These are phyloP conservation scores for Lordiphosa mommai DNA, from an alignment of 1,140 invertebrate species.

Conservation along the genomic window DNA sequence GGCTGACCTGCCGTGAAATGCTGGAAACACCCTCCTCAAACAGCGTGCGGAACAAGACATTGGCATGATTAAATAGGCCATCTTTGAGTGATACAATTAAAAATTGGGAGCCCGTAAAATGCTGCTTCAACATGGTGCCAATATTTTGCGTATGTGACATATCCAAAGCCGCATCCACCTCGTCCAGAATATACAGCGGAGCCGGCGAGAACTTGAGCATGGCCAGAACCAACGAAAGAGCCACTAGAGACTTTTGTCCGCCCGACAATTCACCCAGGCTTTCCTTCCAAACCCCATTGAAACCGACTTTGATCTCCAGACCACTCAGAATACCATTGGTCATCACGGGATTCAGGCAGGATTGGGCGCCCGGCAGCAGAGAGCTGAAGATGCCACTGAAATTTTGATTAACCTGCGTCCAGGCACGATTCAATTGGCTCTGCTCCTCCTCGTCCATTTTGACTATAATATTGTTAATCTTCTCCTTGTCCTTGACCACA, in stretches of 20 bases:
- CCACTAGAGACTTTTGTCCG: conserved; percentile 97
- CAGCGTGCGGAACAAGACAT: conserved; percentile 96
- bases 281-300: conserved; percentile 98
- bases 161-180: conserved; percentile 99
- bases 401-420: conserved; percentile 91
- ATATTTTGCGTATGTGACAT: conserved; percentile 99
- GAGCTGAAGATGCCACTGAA: conserved; percentile 98
- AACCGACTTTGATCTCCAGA: conserved; percentile 94
- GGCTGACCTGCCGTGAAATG: conserved; percentile 85
- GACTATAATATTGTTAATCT: conserved; percentile 90
- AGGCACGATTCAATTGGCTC: conserved; percentile 88
- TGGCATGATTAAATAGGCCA: conserved; percentile 99
- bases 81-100: conserved; percentile 99
- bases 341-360: conserved; percentile 89
- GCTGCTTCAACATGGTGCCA: conserved; percentile 95
- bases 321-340: conserved; percentile 88
- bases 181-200: conserved; percentile 98
- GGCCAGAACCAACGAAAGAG: conserved; percentile 96
- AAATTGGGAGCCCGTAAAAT: conserved; percentile 98
- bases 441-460: conserved; percentile 95
- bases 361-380: conserved; percentile 93
- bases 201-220: conserved; percentile 99
- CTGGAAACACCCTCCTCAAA: conserved; percentile 98
- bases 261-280: conserved; percentile 97
- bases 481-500: conserved; percentile 92